Evolutionary conservation across 2,113 vertebrate genomes (phyloP).

Genomic region (Archocentrus centrarchus): DNA sequence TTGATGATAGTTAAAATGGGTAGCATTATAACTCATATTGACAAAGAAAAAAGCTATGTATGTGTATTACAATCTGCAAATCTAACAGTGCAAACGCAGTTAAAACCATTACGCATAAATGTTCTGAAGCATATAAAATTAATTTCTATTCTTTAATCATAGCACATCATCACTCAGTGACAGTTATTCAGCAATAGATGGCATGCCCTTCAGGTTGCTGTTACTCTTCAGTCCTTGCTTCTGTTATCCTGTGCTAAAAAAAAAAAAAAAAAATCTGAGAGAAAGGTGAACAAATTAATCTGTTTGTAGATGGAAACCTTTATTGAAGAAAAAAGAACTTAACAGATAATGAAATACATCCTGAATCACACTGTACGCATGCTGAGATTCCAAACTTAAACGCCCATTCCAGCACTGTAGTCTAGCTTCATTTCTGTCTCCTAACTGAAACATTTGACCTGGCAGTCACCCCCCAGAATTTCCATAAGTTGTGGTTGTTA

Average conservation of each 20-base stretch:
- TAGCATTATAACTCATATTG: slow-evolving; percentile 12
- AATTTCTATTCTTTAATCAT: not conserved
- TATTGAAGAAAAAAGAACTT: not conserved
- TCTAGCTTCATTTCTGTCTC: not conserved
- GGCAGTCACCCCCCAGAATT: not conserved
- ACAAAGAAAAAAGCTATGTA: not conserved
- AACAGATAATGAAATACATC: not conserved
- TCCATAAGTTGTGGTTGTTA: not conserved
- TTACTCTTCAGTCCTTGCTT: not conserved
- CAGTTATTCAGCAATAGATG: not conserved
- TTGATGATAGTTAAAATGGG: slow-evolving; percentile 29
- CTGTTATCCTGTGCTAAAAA: not conserved
- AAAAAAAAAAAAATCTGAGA: not conserved
- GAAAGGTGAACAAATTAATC: not conserved
- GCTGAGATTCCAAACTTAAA: not conserved
- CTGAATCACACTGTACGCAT: not conserved
- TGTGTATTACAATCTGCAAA: not conserved
- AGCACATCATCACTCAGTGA: not conserved
- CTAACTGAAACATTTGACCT: slow-evolving; percentile 1
- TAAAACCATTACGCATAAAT: not conserved
- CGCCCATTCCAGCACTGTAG: not conserved
- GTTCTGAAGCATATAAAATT: not conserved
- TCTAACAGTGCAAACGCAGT: slow-evolving; percentile 2
- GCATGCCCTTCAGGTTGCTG: not conserved
- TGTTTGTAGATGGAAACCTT: not conserved